Conservation (phyloP, 2,113 vertebrate genomes). For the Atractosteus spatula region DNA sequence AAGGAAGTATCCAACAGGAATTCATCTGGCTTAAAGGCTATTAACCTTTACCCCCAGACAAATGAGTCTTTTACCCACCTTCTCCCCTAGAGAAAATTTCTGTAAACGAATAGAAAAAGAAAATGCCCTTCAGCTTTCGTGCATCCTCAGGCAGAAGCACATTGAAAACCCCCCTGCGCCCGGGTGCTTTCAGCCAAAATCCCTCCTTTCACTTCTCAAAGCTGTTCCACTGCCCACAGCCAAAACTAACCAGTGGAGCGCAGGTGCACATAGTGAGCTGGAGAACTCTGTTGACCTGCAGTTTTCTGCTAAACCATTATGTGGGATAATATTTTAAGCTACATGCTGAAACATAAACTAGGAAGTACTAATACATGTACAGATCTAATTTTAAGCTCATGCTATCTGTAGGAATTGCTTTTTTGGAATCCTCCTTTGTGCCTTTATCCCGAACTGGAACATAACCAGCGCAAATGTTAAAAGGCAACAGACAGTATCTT, state of each 20-base stretch:
- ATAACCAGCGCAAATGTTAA: no score
- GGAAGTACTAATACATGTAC: no score
- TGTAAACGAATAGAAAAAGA: background rate
- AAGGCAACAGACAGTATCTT: no score
- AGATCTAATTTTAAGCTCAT: no score
- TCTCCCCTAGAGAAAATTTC: conserved; percentile 1
- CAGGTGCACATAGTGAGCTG: background rate
- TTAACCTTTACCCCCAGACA: conserved; percentile 19
- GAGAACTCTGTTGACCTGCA: no score
- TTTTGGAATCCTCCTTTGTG: no score
- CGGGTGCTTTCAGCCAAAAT: background rate
- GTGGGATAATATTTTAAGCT: no score
- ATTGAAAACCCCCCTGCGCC: background rate
- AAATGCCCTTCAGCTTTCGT: background rate
- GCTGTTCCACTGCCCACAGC: background rate
- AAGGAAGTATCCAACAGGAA: conserved; percentile 12
- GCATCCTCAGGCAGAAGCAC: background rate
- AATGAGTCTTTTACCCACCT: conserved; percentile 8
- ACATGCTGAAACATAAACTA: no score
- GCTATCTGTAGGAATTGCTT: no score
- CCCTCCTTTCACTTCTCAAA: background rate
- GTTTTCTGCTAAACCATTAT: no score
- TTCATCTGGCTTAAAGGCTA: conserved; percentile 16
- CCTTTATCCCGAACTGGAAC: no score
- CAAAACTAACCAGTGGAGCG: background rate